Conservation (phyloP, 1,140 invertebrate species). For the Danaus plexippus region DNA sequence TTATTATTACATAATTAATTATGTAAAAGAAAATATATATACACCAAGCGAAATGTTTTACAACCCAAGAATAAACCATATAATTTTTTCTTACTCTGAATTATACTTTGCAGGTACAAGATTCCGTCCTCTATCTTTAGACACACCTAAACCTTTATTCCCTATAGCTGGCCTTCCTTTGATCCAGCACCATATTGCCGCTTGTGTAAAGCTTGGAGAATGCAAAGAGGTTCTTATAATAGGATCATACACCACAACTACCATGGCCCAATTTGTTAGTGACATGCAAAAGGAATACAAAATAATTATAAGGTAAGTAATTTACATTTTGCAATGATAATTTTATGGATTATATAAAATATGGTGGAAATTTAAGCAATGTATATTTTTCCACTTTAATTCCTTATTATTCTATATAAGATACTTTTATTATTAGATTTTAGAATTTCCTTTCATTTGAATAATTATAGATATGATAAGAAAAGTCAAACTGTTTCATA, state of each 20-base stretch:
- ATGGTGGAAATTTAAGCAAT: background rate
- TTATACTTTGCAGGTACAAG: slow-evolving; percentile 83
- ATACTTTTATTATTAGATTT: no score
- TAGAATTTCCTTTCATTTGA: no score
- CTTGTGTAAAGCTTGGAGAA: slow-evolving; percentile 84
- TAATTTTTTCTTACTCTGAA: background rate
- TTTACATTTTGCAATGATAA: background rate
- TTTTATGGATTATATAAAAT: slow-evolving; percentile 5
- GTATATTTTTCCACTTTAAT: no score
- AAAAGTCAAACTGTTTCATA: no score
- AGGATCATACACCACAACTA: slow-evolving; percentile 89
- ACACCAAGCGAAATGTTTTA: no score
- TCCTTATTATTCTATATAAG: no score
- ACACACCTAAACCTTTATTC: slow-evolving; percentile 97
- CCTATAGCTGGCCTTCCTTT: slow-evolving; percentile 95
- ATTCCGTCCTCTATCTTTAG: slow-evolving; percentile 96
- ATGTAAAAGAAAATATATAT: no score
- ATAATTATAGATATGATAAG: no score
- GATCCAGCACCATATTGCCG: slow-evolving; percentile 98
- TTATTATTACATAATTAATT: no score
- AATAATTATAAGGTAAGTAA: slow-evolving; percentile 82
- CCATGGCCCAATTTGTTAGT: slow-evolving; percentile 87
- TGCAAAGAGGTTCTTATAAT: slow-evolving; percentile 95
- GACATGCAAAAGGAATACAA: slow-evolving; percentile 88
- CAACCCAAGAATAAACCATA: no score